Evolutionary conservation across 2,888 invertebrate genomes (phyloP).

Genomic region (Aleiodes testaceus): DNA sequence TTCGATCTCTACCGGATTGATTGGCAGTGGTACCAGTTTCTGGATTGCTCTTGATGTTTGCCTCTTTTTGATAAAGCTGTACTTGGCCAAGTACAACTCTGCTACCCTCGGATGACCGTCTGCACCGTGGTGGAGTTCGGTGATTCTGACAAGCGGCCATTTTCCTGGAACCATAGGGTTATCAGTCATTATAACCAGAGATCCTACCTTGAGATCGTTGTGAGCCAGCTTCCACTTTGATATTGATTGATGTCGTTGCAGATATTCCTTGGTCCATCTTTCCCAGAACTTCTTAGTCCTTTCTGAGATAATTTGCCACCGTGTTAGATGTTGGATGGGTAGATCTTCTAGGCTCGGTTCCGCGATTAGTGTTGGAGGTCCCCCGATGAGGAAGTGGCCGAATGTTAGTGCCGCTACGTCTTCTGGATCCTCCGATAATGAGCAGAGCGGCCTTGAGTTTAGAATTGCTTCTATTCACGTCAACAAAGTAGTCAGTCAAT

Average conservation of each 20-base stretch:
- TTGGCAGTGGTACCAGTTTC: too few relatives aligned
- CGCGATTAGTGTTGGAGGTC: background rate
- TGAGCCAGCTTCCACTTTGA: background rate
- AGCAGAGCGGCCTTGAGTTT: conserved; percentile 15
- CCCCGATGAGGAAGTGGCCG: background rate
- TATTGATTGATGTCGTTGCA: conserved; percentile 4
- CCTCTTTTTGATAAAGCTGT: too few relatives aligned
- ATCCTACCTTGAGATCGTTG: background rate
- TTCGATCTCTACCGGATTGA: too few relatives aligned
- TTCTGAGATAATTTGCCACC: conserved; percentile 6
- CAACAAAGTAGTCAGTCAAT: conserved; percentile 56
- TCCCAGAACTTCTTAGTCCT: conserved; percentile 1
- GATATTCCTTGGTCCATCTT: conserved; percentile 6
- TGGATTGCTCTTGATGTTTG: too few relatives aligned
- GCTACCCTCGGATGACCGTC: too few relatives aligned
- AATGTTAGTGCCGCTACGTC: background rate
- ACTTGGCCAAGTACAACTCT: too few relatives aligned
- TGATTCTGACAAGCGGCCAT: too few relatives aligned
- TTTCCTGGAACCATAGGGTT: too few relatives aligned
- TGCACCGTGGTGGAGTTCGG: too few relatives aligned
- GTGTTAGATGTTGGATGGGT: background rate
- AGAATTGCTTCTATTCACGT: conserved; percentile 49
- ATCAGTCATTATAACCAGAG: background rate
- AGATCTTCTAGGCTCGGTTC: background rate
- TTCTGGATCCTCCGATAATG: background rate